These are phyloP conservation scores for Parnassius apollo DNA, from an alignment of 2,888 invertebrate species.

Conservation along the genomic window DNA sequence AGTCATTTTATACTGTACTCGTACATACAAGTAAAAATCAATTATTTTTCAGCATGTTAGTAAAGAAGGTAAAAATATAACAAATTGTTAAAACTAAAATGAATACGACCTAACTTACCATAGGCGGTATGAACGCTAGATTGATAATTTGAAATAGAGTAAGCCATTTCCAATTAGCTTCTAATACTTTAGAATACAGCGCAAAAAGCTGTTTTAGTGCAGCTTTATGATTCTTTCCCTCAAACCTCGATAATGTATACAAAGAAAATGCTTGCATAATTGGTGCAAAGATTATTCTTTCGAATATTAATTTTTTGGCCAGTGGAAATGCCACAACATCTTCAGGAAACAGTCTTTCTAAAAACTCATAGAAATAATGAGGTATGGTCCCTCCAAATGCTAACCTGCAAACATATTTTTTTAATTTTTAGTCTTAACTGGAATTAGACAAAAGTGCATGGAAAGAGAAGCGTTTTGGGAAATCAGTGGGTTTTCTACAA, in stretches of 20 bases:
- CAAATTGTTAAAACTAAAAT: neutral
- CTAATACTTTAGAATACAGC: constrained; percentile 84
- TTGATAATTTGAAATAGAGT: constrained; percentile 88
- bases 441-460: too few relatives aligned
- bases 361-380: constrained; percentile 86
- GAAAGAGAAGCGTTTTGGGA: constrained; percentile 1
- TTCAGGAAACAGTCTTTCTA: constrained; percentile 83
- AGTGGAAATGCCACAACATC: constrained; percentile 78
- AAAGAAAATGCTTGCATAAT: constrained; percentile 87
- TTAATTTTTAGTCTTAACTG: too few relatives aligned
- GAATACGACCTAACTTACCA: constrained; percentile 78
- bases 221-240: constrained; percentile 86
- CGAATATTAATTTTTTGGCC: constrained; percentile 84
- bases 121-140: constrained; percentile 87
- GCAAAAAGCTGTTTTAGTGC: constrained; percentile 83
- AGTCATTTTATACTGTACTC: too few relatives aligned
- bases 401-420: constrained; percentile 70
- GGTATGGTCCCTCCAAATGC: constrained; percentile 91
- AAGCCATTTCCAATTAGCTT: constrained; percentile 89
- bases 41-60: too few relatives aligned
- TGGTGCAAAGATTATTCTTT: constrained; percentile 87
- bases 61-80: neutral
- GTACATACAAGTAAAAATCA: too few relatives aligned
- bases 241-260: constrained; percentile 87
- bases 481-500: neutral